Percentiles rank a stretch among this genome's conserved stretches.
Conservation (phyloP, 2,888 invertebrate species). For the Timema cristinae region DNA sequence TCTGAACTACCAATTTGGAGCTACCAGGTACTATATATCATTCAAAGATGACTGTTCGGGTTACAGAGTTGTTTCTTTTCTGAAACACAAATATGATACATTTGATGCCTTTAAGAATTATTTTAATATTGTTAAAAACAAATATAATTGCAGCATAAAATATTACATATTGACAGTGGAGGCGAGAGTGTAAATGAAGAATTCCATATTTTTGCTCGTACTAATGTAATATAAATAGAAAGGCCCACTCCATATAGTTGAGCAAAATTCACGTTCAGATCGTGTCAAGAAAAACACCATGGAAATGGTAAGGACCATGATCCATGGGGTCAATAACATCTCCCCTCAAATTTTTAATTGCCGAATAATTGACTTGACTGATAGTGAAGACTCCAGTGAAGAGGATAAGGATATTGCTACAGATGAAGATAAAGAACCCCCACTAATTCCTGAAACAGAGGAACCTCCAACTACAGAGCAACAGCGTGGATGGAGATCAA, state of each 20-base stretch:
- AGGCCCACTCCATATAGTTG: neutral
- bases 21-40: neutral
- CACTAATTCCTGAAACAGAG: too few species aligned
- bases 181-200: neutral
- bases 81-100: neutral
- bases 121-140: neutral
- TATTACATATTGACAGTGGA: neutral
- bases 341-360: too few species aligned
- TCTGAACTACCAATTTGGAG: neutral
- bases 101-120: neutral
- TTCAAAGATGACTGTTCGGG: neutral
- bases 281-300: neutral
- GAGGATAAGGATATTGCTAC: too few species aligned
- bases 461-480: too few species aligned
- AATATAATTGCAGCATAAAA: neutral
- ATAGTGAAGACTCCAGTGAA: too few species aligned
- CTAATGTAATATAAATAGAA: neutral
- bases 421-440: too few species aligned
- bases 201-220: neutral
- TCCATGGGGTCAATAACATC: neutral
- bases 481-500: too few species aligned
- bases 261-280: neutral
- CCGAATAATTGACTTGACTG: neutral
- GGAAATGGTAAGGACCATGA: neutral
- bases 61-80: neutral